These are phyloP conservation scores for Phania funesta DNA, from an alignment of 2,888 invertebrate species.

Conservation along the genomic window DNA sequence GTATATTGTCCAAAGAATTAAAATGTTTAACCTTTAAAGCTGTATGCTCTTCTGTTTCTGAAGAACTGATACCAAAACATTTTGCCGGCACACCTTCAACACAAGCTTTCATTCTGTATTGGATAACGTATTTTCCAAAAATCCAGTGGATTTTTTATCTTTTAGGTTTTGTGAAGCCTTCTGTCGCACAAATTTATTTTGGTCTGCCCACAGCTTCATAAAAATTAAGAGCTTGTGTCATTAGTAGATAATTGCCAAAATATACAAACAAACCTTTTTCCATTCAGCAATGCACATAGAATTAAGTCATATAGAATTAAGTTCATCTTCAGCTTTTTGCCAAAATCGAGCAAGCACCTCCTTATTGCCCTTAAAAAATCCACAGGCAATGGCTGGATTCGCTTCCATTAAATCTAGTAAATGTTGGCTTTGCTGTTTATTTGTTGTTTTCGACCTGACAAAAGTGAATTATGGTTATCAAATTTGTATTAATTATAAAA, in stretches of 20 bases:
- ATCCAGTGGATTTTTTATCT: conserved; percentile 35
- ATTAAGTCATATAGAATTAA: conserved; percentile 30
- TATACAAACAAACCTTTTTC: too few species aligned
- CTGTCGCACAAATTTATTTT: conserved; percentile 43
- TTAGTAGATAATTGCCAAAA: not conserved
- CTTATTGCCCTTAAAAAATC: conserved; percentile 22
- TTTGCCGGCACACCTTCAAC: conserved; percentile 25
- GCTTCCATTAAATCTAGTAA: conserved; percentile 28
- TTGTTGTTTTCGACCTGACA: conserved; percentile 20
- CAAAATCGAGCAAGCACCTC: conserved; percentile 25
- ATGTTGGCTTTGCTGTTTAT: conserved; percentile 17
- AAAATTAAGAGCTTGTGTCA: not conserved
- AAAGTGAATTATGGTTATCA: not conserved
- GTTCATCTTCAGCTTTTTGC: not conserved
- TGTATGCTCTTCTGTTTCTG: not conserved
- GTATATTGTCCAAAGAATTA: not conserved
- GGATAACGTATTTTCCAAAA: conserved; percentile 36
- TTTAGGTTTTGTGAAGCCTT: conserved; percentile 33
- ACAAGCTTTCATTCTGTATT: conserved; percentile 19
- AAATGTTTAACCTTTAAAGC: not conserved
- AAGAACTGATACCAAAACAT: not conserved
- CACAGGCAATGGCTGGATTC: conserved; percentile 30
- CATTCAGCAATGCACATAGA: too few species aligned
- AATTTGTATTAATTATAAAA: not conserved
- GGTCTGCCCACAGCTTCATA: conserved; percentile 33